phyloP scores from a whole-genome alignment of 2,888 invertebrate species.

The Mimachlamys varia region DNA sequence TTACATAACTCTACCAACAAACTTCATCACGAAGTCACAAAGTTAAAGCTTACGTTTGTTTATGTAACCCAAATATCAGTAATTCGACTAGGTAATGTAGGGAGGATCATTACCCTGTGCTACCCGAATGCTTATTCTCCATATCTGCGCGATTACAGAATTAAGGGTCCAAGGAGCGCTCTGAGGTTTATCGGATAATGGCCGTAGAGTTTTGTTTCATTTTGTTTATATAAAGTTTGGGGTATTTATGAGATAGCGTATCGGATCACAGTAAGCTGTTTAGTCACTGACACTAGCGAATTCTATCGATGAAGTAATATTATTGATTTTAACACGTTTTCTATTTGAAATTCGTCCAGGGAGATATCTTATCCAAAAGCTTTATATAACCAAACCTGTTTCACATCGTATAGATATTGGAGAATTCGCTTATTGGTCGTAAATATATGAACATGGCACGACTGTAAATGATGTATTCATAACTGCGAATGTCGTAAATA shows the following conservation, averaged over 20 bases:
- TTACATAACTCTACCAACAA: conserved; percentile 13
- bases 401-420: background rate
- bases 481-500: background rate
- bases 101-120: conserved; percentile 37
- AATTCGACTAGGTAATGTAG: conserved; percentile 33
- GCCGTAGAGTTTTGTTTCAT: conserved; percentile 47
- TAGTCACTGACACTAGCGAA: background rate
- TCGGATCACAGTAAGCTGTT: background rate
- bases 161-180: conserved; percentile 21
- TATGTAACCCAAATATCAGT: conserved; percentile 42
- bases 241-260: conserved; percentile 25
- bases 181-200: conserved; percentile 49
- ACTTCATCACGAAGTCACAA: conserved; percentile 41
- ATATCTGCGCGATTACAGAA: conserved; percentile 36
- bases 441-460: background rate
- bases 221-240: conserved; percentile 49
- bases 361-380: background rate
- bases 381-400: background rate
- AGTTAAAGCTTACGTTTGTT: conserved; percentile 25
- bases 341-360: conserved; percentile 9
- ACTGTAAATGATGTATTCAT: background rate
- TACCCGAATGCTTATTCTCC: conserved; percentile 37
- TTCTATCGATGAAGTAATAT: conserved; percentile 8
- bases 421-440: background rate
- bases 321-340: conserved; percentile 11